A percentile compares a stretch with the other conserved stretches of the same genome.
phyloP scores from a whole-genome alignment of 2,113 vertebrate genomes.

The Takifugu flavidus region DNA sequence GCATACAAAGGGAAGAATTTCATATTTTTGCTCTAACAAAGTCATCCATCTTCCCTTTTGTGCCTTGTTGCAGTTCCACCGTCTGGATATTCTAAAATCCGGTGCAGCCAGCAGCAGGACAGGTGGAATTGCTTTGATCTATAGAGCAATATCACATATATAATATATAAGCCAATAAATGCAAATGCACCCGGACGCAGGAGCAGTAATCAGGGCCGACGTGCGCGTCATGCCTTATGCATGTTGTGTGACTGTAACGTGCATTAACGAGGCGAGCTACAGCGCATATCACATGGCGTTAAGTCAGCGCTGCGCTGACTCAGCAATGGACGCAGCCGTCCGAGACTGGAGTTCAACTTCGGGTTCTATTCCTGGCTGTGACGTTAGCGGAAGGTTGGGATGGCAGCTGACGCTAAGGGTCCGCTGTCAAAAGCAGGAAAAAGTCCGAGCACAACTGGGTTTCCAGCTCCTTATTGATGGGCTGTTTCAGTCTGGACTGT shows the following conservation, averaged over 20 bases:
- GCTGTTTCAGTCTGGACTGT: no score
- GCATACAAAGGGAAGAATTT: conserved; percentile 42
- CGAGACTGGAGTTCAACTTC: no score
- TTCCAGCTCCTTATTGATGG: no score
- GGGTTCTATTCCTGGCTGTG: not conserved
- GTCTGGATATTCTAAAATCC: conserved; percentile 57
- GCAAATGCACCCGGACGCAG: no score
- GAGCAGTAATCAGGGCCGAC: conserved; percentile 33
- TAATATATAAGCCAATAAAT: no score
- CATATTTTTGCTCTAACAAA: conserved; percentile 47
- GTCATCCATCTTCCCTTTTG: conserved; percentile 52
- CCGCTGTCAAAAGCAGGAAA: no score
- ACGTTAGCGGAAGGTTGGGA: no score
- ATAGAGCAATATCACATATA: no score
- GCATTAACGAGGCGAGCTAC: conserved; percentile 33
- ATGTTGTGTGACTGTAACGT: conserved; percentile 36
- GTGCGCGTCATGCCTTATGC: conserved; percentile 37
- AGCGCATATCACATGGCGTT: conserved; percentile 31
- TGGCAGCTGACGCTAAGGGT: no score
- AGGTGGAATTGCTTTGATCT: not conserved
- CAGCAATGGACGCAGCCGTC: no score
- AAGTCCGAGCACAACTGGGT: no score
- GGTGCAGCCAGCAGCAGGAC: conserved; percentile 36
- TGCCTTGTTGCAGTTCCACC: conserved; percentile 47
- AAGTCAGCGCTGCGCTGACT: conserved; percentile 8